Base-by-base conservation (phyloP, 2,888 invertebrate genomes). In the Piscicola geometra region DNA sequence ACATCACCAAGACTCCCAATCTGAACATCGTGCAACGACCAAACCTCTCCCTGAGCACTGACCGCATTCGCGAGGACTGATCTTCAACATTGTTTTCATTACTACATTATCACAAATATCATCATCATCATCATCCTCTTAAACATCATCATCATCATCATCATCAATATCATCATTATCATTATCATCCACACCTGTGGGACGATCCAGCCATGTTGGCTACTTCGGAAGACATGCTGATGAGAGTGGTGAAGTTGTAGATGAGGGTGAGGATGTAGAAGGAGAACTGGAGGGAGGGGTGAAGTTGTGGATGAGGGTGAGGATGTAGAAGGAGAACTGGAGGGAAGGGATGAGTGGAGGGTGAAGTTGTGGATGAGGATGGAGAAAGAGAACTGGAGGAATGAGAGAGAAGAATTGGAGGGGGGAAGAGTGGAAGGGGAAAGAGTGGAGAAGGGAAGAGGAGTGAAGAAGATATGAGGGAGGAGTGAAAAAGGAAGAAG, bases 251-350 rank as follows among this genome's bases (percentile, higher is more conserved):
- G 82, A 89, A 89, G 78, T 86, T 85, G 81, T 83, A 87, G 80
- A 89, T 88, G 78, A 89, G 85, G 82, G 88, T 89, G 78, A 89
- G 88, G 74, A 86, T 86, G 71, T 88, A 86, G 82, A 89, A 89
- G 1, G 88, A 60, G 35, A 64, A 32, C 73, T 73, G 67, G 9
- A 21, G 12, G 33, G 21, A 21, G 12, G 35, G 18, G 15, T 67
- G 67, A 18, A 15, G 3, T 3, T 3, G 28, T 56, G 52, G 15
- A 32, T 50, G 35, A 35, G 18, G 82, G 88, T 89, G 78, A 89
- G 88, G 74, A 86, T 86, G 71, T 88, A 86, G 82, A 89, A 89
- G 1, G 88, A 60, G 35, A 64, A 32, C 73, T 73, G 67, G 9
- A 21, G 12, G 33, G 21, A 21, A 28, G 35, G 18, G 15, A 28